Base-by-base conservation (phyloP, 2,797 vertebrate genomes). In the Acrossocheilus wenchowensis region DNA sequence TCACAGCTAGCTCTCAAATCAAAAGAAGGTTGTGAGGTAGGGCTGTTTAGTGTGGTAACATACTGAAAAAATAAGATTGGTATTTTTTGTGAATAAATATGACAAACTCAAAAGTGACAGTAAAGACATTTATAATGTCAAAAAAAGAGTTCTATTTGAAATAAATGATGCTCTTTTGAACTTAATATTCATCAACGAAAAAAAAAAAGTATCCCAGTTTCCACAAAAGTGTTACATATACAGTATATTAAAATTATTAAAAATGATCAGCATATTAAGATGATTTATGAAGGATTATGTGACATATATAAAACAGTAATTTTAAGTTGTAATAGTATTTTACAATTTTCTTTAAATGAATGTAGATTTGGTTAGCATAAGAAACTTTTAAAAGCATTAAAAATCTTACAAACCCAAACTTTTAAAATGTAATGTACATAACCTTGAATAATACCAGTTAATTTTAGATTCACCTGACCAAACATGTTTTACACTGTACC, bases 401-500 rank as follows among this genome's bases (percentile, higher is more conserved):
- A 11, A 11, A 12, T 34, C 34, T 19, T 34, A 41, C 17, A 36
- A 71, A 23, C 34, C 68, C 26, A 36, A 34, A 68, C 15, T 8
- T 68, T 36, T 68, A 15, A 68, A 66, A 6, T 17, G 6, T 68
- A 34, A 6, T 9, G 5, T 7, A 68, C 64, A 36, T 68, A 9
- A 15, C 15, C 15, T 68, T 17, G 0, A 15, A 68, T 34, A 34
- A 68, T 30, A 12, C 10, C 57, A 62, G 10, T 30, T 66, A 2
- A 23, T 71, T 39, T 41, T 41, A 11, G 1, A 39, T 36, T 39
- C 57, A 45, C 45, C 45, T 57, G 50, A 23, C 30, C 50, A 77
- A 54, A 77, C 10, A n/a, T 21, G 43, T 64, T 79, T 64, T 41
- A 73, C 71, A 74, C n/a, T 45, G 71, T 73, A 39, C 34, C 17